Evolutionary conservation across 2,113 vertebrate genomes (phyloP), one percentile per base, ranked within the genome.

Genomic region (Tychaedon coryphoeus): DNA sequence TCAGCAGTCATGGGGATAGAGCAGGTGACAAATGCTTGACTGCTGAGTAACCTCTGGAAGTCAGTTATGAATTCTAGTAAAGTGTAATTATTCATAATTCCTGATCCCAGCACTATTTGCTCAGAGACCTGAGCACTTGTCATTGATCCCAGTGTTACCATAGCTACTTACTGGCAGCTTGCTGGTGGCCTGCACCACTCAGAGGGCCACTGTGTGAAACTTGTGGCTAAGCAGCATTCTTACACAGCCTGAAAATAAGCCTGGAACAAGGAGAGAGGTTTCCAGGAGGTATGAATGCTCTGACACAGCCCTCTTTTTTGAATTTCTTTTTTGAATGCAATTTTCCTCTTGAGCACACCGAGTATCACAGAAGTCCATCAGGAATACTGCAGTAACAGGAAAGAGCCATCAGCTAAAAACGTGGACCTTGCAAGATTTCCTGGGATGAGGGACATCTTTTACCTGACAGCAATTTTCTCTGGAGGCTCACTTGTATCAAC

Each of bases 11-110:
- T 15, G 36, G 43, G 47, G 47, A 47, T 43, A 53, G 16, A 15
- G 33, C 72, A 87, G 64, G 62, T 1, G 5, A 65, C 47, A 84
- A 71, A 73, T 6, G 12, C 69, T 87, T 93, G 90, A 60, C 87
- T 87, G 78, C 23, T 54, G 77, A 54, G 91, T 83, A 89, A 96
- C 91, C 95, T 92, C 82, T 82, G 76, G 56, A 91, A 91, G 93
- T 76, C 53, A 73, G 91, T 80, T 86, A 93, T 54, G 80, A 89
- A 60, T 95, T 47, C 75, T 65, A 92, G 83, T 77, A 79, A 86
- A 76, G 74, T 86, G 74, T 65, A 91, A 93, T 95, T 94, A 92
- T 88, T 89, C 56, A 8, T 92, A 96, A 92, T 88, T 92, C 62
- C 62, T 88, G 76, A 78, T 87, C 31, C 92, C 76, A 72, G 85